Evolutionary conservation across 2,113 vertebrate species (phyloP), one percentile per base, ranked within the genome.

Genomic region (Oceanites oceanicus): DNA sequence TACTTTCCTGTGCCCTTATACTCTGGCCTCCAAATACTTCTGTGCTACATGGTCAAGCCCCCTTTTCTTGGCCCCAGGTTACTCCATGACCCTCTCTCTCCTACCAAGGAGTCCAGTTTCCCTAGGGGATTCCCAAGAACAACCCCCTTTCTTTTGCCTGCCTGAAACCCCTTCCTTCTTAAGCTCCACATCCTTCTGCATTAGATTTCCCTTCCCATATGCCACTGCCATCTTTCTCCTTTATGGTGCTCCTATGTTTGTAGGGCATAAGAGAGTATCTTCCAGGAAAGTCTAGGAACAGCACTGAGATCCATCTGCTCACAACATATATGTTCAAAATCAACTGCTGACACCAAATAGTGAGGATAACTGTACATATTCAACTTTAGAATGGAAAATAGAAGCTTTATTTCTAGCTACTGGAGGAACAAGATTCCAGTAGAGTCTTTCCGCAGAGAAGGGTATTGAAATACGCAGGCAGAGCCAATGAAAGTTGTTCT

Each of bases 41-140:
- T 59, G 13, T 2, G 1, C 22, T 86, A 15, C 7, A 4, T 7
- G 27, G 4, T 50, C 30, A 63, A 40, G 7, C 1, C 15, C 25
- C 10, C 12, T 58, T 73, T 68, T 2, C 38, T 42, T 42, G 30
- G 14, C 4, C 9, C 6, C 21, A 44, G 19, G 17, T 15, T 42
- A 50, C 9, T 67, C 27, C 49, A 55, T 6, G 16, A 44, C 5
- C 6, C 13, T 42, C 19, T 62, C 29, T 86, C 34, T 73, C 27
- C 8, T 75, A 20, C 34, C 15, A 71, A 5, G 38, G 15, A 56
- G 17, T 42, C 45, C 55, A 34, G 26, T 38, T 80, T 66, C 22
- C 10, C 15, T 8, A 52, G 10, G 4, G 13, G 9, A 59, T 70
- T 70, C 23, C 26, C 10, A 68, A 47, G 65, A 36, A 30, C 16